A percentile compares a stretch with the other conserved stretches of the same genome.
Conservation (phyloP, 2,797 vertebrate species). For the Acanthornis magna region DNA sequence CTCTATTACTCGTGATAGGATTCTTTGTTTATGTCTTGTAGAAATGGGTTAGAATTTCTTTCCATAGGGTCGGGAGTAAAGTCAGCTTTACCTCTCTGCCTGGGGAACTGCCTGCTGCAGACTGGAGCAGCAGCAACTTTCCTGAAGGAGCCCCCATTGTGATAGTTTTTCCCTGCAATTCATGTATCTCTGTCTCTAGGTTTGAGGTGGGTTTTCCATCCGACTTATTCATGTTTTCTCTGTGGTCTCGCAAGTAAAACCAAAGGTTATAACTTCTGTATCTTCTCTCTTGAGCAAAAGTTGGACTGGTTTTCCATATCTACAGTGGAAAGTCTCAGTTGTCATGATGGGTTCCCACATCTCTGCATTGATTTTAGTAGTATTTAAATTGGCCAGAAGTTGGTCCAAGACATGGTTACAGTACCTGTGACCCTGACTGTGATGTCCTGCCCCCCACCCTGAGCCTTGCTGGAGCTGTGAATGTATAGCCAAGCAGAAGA, state of each 20-base stretch:
- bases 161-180: not conserved
- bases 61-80: not conserved
- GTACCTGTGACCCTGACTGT: not conserved
- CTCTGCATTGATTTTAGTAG: not conserved
- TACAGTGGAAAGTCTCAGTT: not conserved
- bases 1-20: not conserved
- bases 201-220: not conserved
- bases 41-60: not conserved
- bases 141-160: not conserved
- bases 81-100: not conserved
- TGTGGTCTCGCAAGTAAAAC: not conserved
- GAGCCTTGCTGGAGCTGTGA: not conserved
- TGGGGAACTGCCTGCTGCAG: not conserved
- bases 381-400: not conserved
- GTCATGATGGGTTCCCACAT: not conserved
- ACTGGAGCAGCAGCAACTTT: not conserved
- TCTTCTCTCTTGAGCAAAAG: not conserved
- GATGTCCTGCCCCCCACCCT: accelerated
- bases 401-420: not conserved
- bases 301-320: not conserved
- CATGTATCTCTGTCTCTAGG: not conserved
- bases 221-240: not conserved
- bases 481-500: not conserved
- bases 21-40: not conserved
- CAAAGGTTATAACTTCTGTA: not conserved